A percentile compares a stretch with the other conserved stretches of the same genome.
phyloP scores from a whole-genome alignment of 1,140 invertebrate species.

The Tetranychus urticae region DNA sequence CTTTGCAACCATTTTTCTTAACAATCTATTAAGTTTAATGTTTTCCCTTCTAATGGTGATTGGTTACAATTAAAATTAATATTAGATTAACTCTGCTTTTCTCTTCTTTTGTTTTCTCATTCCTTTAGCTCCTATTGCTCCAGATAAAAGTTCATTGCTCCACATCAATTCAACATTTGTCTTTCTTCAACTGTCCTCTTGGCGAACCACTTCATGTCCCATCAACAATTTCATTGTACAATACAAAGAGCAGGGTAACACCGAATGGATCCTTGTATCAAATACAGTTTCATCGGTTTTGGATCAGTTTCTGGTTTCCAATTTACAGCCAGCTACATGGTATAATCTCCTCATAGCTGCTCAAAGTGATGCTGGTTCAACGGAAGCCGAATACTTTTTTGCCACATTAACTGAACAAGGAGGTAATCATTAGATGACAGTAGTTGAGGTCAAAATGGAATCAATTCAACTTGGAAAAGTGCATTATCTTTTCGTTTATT shows the following conservation, averaged over 20 bases:
- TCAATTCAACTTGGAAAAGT: no score
- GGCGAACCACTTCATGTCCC: conserved; percentile 26
- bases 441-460: background rate
- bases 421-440: background rate
- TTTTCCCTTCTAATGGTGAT: no score
- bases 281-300: conserved; percentile 3
- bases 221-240: conserved; percentile 18
- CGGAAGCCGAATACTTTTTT: conserved; percentile 58
- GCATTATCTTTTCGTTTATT: no score
- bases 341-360: conserved; percentile 14
- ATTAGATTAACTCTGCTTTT: background rate
- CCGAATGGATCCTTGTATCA: conserved; percentile 15
- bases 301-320: conserved; percentile 22
- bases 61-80: no score
- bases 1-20: no score
- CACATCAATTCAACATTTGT: conserved; percentile 21
- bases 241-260: conserved; percentile 13
- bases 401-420: conserved; percentile 57
- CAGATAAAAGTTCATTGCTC: conserved; percentile 13
- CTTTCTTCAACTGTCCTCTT: conserved; percentile 24
- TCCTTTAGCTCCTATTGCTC: conserved; percentile 13
- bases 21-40: no score
- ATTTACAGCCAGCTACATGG: conserved; percentile 53
- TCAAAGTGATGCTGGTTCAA: conserved; percentile 26
- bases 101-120: conserved; percentile 1